A percentile compares a stretch with the other conserved stretches of the same genome.
These are phyloP conservation scores for Engraulis encrasicolus DNA, from an alignment of 2,113 vertebrate genomes.

Conservation along the genomic window DNA sequence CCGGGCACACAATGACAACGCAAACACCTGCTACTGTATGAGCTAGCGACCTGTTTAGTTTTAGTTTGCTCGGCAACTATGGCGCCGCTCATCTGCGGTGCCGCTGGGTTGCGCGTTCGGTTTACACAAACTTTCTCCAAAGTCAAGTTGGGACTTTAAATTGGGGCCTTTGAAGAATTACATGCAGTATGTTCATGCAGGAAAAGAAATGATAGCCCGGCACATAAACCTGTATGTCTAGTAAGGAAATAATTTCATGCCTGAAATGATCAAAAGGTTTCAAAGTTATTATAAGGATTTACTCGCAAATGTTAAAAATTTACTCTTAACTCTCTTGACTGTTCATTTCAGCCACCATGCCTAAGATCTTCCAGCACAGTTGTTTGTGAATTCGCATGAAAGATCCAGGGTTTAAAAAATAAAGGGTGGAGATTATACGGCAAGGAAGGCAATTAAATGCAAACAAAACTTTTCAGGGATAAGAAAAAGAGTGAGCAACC, in stretches of 20 bases:
- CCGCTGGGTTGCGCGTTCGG: background rate
- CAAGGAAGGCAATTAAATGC: background rate
- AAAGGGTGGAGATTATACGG: background rate
- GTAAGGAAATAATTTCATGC: too few species aligned
- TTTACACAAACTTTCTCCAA: background rate
- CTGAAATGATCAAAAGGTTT: too few species aligned
- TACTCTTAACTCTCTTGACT: too few species aligned
- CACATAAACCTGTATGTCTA: too few species aligned
- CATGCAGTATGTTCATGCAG: too few species aligned
- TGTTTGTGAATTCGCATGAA: background rate
- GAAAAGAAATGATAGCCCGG: too few species aligned
- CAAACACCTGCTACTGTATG: conserved; percentile 28
- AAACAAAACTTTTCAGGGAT: background rate
- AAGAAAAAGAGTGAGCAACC: background rate
- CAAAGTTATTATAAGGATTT: too few species aligned
- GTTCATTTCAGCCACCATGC: too few species aligned
- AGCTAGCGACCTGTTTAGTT: background rate
- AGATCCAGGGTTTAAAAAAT: background rate
- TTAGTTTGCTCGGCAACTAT: background rate
- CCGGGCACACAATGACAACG: conserved; percentile 8
- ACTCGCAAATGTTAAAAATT: too few species aligned
- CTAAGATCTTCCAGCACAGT: too few species aligned
- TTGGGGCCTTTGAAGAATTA: background rate
- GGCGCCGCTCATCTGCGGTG: background rate
- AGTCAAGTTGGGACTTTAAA: background rate